Evolutionary conservation across 2,113 vertebrate genomes (phyloP).

Genomic region (Apaloderma vittatum): DNA sequence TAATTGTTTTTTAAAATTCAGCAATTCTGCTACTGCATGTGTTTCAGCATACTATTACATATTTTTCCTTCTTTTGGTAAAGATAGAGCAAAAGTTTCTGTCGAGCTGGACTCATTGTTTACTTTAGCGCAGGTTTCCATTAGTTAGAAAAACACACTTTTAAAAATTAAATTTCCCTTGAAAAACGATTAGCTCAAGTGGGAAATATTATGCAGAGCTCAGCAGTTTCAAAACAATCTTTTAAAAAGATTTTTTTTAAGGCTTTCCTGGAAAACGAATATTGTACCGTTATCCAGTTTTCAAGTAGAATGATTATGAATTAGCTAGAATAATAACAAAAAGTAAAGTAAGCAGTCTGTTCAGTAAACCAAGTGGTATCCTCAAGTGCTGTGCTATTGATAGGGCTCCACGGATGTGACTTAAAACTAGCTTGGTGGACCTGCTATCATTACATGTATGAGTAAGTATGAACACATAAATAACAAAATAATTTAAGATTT

Average conservation of each 20-base stretch:
- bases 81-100: slow-evolving; percentile 36
- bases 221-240: slow-evolving; percentile 41
- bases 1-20: slow-evolving; percentile 39
- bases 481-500: background rate
- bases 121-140: slow-evolving; percentile 43
- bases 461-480: background rate
- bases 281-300: background rate
- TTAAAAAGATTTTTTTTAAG: background rate
- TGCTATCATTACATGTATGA: background rate
- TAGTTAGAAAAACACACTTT: slow-evolving; percentile 58
- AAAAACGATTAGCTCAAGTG: slow-evolving; percentile 59
- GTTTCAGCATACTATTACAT: slow-evolving; percentile 10
- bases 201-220: slow-evolving; percentile 36
- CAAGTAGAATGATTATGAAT: background rate
- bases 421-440: background rate
- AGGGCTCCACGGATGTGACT: background rate
- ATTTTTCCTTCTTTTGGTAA: slow-evolving; percentile 30
- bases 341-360: background rate
- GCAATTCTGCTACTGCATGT: background rate
- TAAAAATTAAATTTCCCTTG: slow-evolving; percentile 62
- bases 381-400: background rate
- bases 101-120: slow-evolving; percentile 1
- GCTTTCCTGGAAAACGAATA: slow-evolving; percentile 14
- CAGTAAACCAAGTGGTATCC: background rate
- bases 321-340: background rate